Evolutionary conservation across 2,797 vertebrate genomes (phyloP), one percentile per base, ranked within the genome.

Genomic region (Bothrops alternatus): DNA sequence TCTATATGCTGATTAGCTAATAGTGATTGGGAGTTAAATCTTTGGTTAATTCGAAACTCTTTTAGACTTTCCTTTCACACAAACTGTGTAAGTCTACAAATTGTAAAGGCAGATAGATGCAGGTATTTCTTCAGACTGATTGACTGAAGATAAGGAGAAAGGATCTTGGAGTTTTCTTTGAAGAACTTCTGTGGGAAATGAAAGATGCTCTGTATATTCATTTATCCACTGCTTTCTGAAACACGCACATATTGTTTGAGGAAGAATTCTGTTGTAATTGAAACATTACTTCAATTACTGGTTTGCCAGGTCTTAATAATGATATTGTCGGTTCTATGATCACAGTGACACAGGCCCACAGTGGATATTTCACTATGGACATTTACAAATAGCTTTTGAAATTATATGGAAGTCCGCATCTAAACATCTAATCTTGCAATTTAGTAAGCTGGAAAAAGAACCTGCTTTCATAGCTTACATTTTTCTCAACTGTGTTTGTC

Each of bases 1-100:
- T 96, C 95, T 58, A 95, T 93, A 91, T 93, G 93, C 94, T 90
- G 93, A 96, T 92, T 95, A 96, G 93, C 96, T 96, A 93, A 96
- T 94, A 94, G 95, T 90, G 94, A 96, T 92, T 94, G 92, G 93
- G 95, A 96, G 94, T 94, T 32, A 58, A 92, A 95, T 94, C 93
- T 95, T 20, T 87, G n/a, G 47, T 12, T 20, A 69, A 20, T 23
- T 28, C 25, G 11, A 55, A 55, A n/a, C 42, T 61, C 94, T 94
- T 95, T 96, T 95, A 6, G 92, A 96, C 96, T 96, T 94, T 93
- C 32, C 91, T 93, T 95, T 95, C 90, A 91, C 93, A 93, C 95
- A 96, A 95, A 95, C 91, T 90, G 95, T 93, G 94, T 93, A 95
- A 91, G 92, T 10, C 12, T 18, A 58, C 93, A 93, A 28, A 14